A percentile compares a stretch with the other conserved stretches of the same genome.
Evolutionary conservation across 2,797 vertebrate genomes (phyloP).

Genomic region (Nothura maculosa): DNA sequence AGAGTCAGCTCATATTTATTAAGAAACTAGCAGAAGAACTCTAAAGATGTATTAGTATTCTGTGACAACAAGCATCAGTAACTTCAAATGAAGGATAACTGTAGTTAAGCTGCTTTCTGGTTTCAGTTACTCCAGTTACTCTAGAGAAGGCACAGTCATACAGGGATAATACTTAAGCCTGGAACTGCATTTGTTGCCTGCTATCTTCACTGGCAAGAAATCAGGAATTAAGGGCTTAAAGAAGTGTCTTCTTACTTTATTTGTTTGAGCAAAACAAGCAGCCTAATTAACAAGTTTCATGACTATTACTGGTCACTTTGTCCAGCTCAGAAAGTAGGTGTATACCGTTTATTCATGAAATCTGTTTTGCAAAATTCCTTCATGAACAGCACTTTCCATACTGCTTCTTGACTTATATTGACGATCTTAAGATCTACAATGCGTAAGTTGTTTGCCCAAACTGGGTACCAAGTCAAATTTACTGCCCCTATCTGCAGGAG

Average conservation of each 20-base stretch:
- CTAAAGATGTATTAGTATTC: background rate
- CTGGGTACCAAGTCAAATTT: background rate
- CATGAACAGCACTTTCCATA: background rate
- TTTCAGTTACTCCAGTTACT: background rate
- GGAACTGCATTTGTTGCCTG: background rate
- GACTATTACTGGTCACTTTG: background rate
- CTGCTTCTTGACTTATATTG: background rate
- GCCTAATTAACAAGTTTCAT: background rate
- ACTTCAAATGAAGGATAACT: background rate
- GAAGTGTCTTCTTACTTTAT: background rate
- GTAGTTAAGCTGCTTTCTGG: background rate
- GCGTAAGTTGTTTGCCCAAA: background rate
- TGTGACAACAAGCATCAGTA: background rate
- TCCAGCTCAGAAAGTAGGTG: background rate
- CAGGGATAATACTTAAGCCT: background rate
- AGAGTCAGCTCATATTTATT: background rate
- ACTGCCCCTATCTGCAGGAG: background rate
- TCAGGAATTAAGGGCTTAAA: background rate
- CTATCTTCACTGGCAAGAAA: background rate
- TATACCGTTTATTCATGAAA: background rate
- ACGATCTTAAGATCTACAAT: background rate
- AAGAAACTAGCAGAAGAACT: background rate
- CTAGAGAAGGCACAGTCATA: background rate
- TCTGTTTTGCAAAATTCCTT: accelerated
- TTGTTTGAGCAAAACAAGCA: background rate